Evolutionary conservation across 1,140 invertebrate genomes (phyloP).

Genomic region (Chrysopa pallens): DNA sequence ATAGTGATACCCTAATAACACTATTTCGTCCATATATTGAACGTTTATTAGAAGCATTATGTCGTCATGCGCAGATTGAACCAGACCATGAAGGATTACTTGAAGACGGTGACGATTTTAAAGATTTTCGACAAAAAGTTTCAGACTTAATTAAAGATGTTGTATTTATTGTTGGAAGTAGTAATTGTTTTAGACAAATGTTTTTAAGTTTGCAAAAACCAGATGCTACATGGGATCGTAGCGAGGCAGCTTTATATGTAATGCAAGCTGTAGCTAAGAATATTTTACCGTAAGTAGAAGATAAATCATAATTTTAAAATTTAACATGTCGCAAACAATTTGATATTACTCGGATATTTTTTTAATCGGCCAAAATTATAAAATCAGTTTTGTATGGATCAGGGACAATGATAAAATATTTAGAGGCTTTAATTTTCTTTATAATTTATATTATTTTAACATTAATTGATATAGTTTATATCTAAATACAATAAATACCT

Average conservation of each 20-base stretch:
- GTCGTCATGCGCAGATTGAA: slow-evolving; percentile 79
- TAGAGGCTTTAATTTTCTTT: too few species aligned
- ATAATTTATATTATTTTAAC: too few species aligned
- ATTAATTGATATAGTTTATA: too few species aligned
- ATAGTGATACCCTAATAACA: slow-evolving; percentile 56
- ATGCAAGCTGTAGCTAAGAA: slow-evolving; percentile 94
- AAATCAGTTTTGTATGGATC: too few species aligned
- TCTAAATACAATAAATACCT: too few species aligned
- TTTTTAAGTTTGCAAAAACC: slow-evolving; percentile 49
- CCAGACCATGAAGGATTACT: slow-evolving; percentile 77
- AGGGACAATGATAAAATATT: too few species aligned
- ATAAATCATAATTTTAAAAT: neutral
- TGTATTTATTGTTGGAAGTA: slow-evolving; percentile 90
- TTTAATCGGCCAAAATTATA: too few species aligned
- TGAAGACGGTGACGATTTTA: slow-evolving; percentile 68
- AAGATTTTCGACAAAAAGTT: slow-evolving; percentile 79
- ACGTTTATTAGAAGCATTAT: slow-evolving; percentile 65
- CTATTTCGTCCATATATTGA: slow-evolving; percentile 83
- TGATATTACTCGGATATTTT: too few species aligned
- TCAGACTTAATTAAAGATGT: slow-evolving; percentile 92
- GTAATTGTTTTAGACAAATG: slow-evolving; percentile 83
- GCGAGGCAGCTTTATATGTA: slow-evolving; percentile 87
- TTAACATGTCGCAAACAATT: too few species aligned
- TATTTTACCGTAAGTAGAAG: slow-evolving; percentile 71
- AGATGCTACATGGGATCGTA: slow-evolving; percentile 70